Evolutionary conservation across 2,113 vertebrate genomes (phyloP), one percentile per base, ranked within the genome.

Genomic region (Pseudonaja textilis): DNA sequence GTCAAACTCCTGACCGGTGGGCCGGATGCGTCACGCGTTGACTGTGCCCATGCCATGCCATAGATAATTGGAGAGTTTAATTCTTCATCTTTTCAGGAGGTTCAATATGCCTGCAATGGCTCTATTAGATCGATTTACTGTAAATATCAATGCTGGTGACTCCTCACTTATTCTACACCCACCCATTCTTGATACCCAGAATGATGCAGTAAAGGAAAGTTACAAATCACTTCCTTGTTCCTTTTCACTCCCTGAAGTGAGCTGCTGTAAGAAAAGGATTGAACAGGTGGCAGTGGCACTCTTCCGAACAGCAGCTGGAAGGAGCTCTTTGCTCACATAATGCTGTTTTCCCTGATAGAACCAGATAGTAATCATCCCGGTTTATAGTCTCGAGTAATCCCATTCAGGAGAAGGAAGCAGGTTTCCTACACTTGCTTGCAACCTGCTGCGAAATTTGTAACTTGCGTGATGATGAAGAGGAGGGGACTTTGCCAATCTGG

Each of bases 401-500:
- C 29, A 11, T 2, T 34, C 87, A 64, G 11, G 0, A 54, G 0
- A 59, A 1, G 1, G 22, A 94, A 90, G 85, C 56, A 0, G 50
- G 74, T 89, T 88, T 81, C 42, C 61, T 1, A 50, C 90, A 3
- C 87, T 47, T 81, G 89, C 0, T 0, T 52, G 69, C 45, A 93
- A 91, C 18, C 42, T 90, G 22, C 88, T 93, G 85, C 91, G 61
- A 87, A 90, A 95, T 95, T 92, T 89, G 56, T 87, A 92, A 29
- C 85, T 59, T 94, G 93, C 85, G 12, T 59, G 89, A 85, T 86
- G 59, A 45, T 10, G 89, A 50, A 90, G 23, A 86, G 55, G 56
- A 89, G 39, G 92, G 93, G 91, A 56, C 26, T 90, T 90, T 94
- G 90, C 85, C 88, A 93, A 93, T 26, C 29, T 95, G 89, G 57